Base-by-base conservation (phyloP, 2,797 vertebrate genomes). In the Lacerta viridis region DNA sequence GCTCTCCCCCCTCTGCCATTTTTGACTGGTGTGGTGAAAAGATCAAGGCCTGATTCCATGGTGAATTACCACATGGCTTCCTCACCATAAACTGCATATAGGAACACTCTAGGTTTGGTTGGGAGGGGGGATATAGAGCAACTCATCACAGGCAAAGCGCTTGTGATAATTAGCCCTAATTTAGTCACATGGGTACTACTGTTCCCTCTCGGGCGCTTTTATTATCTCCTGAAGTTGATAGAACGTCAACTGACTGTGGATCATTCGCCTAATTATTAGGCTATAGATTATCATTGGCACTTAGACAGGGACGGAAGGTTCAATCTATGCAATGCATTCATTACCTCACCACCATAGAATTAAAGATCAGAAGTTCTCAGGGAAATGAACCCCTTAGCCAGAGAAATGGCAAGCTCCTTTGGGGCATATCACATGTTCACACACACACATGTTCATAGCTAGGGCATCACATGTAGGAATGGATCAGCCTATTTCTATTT, bases 241-340 rank as follows among this genome's bases (percentile, higher is more conserved):
- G 69, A 87, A 80, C 50, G 72, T 72, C 84, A 81, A 81, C 39
- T 64, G 50, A 74, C 36, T 43, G 15, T 11, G 29, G 50, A 80
- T 87, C 17, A 74, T 81, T 72, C 36, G 15, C 68, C 50, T 72
- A 55, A 72, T 61, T 87, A 81, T 80, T 80, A 71, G 10, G 36
- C 69, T n/a, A 41, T 80, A 80, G 68, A 71, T 72, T 61, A 41
- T 80, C 66, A 41, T 23, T 61, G 78, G 33, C 77, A 72, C 33
- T 69, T 80, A 80, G 61, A 10, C 50, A 80, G 55, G 55, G 69
- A 41, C 27, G 61, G 36, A 59, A 72, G n/a, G 29, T 23, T 41
- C 8, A 29, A 8, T 36, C 59, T 66, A 50, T 50, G 3, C 2
- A 9, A 41, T 27, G 23, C 23, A 43, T 77, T 66, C 2, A 13